Evolutionary conservation across 2,113 vertebrate genomes (phyloP).

Genomic region (Pycnonotus jocosus): DNA sequence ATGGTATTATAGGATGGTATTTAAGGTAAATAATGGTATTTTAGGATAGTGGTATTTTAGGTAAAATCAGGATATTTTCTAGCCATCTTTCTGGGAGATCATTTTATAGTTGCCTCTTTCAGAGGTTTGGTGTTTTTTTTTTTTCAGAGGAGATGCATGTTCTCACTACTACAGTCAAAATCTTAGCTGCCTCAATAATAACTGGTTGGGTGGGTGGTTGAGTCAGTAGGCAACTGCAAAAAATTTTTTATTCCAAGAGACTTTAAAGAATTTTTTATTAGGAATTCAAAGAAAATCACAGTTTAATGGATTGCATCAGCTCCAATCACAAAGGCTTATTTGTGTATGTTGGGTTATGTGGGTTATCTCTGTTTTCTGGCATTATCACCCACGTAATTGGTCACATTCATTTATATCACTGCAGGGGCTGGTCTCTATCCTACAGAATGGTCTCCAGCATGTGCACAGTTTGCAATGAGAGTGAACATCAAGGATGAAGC

Average conservation of each 20-base stretch:
- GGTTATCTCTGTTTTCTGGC: neutral
- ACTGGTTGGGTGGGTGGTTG: neutral
- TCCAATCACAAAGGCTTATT: neutral
- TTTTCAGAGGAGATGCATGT: neutral
- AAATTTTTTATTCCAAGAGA: neutral
- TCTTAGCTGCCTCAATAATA: neutral
- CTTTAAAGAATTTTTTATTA: neutral
- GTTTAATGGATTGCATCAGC: neutral
- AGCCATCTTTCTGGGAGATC: neutral
- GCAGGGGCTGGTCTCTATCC: neutral
- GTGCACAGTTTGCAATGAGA: neutral
- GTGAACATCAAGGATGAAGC: neutral
- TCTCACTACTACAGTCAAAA: neutral
- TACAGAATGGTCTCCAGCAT: neutral
- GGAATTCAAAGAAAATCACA: neutral
- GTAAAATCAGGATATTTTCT: neutral
- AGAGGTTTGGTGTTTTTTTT: neutral
- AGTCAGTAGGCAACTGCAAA: neutral
- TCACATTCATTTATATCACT: neutral
- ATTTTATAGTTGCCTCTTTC: neutral
- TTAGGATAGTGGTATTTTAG: too few relatives aligned
- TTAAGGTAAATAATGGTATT: too few relatives aligned
- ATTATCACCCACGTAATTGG: neutral
- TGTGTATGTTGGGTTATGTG: neutral
- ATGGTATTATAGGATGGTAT: neutral